These are phyloP conservation scores for Cyanistes caeruleus DNA, from an alignment of 2,113 vertebrate species.

Conservation along the genomic window DNA sequence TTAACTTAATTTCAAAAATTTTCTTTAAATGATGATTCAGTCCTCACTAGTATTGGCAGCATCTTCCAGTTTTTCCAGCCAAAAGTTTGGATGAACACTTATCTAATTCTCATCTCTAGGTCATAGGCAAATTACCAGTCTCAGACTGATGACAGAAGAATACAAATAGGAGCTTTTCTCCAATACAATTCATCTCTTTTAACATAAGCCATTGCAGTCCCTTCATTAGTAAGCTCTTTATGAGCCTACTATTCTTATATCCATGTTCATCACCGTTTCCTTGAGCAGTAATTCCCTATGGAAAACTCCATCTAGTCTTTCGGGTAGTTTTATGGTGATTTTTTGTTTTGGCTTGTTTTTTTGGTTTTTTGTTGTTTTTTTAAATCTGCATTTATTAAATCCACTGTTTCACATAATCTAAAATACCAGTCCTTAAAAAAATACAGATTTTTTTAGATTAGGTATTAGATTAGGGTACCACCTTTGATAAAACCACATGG, in stretches of 20 bases:
- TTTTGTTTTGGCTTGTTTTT: not conserved
- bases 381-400: not conserved
- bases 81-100: not conserved
- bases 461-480: not conserved
- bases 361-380: not conserved
- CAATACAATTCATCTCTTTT: not conserved
- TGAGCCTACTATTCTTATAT: not conserved
- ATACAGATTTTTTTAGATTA: no score
- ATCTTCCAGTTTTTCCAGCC: not conserved
- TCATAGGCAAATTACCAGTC: not conserved
- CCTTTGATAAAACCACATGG: not conserved
- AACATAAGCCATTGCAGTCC: not conserved
- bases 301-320: not conserved
- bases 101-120: not conserved
- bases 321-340: fast-evolving
- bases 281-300: not conserved
- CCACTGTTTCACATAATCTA: not conserved
- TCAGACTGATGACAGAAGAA: not conserved
- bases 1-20: not conserved
- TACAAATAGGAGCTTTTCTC: not conserved
- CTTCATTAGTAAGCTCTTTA: not conserved
- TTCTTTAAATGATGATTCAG: not conserved
- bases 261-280: not conserved
- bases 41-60: not conserved
- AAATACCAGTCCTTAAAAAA: not conserved